Base-by-base conservation (phyloP, 2,888 invertebrate genomes). In the Leptopilina myrica region DNA sequence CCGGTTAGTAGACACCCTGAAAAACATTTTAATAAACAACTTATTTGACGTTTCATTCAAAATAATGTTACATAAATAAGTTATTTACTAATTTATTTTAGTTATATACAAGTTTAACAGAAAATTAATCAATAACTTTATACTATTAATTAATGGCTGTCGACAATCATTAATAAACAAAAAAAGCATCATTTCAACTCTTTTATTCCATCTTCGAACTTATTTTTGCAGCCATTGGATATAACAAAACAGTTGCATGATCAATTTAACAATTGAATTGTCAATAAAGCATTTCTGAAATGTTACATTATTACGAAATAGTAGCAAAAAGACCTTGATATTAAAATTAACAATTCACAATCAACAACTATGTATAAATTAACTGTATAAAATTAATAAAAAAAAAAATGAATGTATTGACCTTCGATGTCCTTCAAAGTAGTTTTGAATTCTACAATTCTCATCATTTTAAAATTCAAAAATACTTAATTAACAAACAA, bases 371-470 rank as follows among this genome's bases (percentile, higher is more conserved):
- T 73, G 73, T n/a, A 33, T 33, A 40, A 14, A 69, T 69, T 53
- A 69, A 33, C 53, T 53, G 1, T 33, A 33, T 33, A 56, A 59
- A 73, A 15, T 56, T 73, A 4, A n/a, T 49, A 49, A 79, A 62
- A 77, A 79, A 49, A 79, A 53, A 75, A 79, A 56, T 12, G 76
- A 76, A 76, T 69, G 59, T 79, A 78, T 59, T 86, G 85, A 86
- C 85, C 85, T 86, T 85, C 81, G 20, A 53, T 76, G 85, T 81
- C 85, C 85, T 86, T 86, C 82, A 83, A 77, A 67, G 43, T 9
- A 76, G 59, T 79, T 9, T 33, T 3, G 62, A 15, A 46, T 40
- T 53, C 46, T 43, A 33, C 7, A 40, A n/a, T 8, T 49, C 4
- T 40, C 9, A 49, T 15, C n/a, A 15, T 56, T 14, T 56, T 67